These are phyloP conservation scores for Yponomeuta evonymella DNA, from an alignment of 2,888 invertebrate species.

Conservation along the genomic window DNA sequence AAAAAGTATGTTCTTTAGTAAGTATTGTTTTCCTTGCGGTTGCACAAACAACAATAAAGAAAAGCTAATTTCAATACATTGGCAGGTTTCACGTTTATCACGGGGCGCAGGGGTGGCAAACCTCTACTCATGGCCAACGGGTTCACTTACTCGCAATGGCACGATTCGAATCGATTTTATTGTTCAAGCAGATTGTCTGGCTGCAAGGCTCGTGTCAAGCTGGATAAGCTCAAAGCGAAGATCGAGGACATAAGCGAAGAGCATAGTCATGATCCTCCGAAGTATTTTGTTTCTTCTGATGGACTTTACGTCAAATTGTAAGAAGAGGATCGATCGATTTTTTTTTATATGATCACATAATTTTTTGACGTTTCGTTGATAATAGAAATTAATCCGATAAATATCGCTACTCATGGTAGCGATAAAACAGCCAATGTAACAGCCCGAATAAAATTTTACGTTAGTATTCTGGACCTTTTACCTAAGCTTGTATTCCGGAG, in stretches of 20 bases:
- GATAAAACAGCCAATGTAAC: too few species aligned
- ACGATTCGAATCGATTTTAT: background rate
- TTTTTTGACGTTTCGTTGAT: too few species aligned
- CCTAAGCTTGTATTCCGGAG: too few species aligned
- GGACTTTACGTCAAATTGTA: conserved; percentile 1
- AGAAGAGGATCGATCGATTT: too few species aligned
- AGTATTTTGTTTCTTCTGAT: background rate
- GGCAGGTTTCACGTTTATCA: background rate
- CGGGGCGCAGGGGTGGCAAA: background rate
- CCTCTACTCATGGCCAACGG: background rate
- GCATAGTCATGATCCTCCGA: background rate
- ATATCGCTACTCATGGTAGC: too few species aligned
- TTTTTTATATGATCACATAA: too few species aligned
- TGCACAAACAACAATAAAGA: background rate
- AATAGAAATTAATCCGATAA: too few species aligned
- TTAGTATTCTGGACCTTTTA: too few species aligned
- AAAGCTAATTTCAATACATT: background rate
- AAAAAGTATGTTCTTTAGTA: too few species aligned
- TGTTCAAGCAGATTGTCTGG: background rate
- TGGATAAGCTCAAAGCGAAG: background rate
- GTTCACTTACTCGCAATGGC: too few species aligned
- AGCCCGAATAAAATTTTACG: too few species aligned
- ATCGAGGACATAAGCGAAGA: background rate
- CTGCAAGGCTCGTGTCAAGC: background rate
- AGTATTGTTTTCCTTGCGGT: too few species aligned